These are phyloP conservation scores for Borostomias antarcticus DNA, from an alignment of 2,797 vertebrate species.

Conservation along the genomic window DNA sequence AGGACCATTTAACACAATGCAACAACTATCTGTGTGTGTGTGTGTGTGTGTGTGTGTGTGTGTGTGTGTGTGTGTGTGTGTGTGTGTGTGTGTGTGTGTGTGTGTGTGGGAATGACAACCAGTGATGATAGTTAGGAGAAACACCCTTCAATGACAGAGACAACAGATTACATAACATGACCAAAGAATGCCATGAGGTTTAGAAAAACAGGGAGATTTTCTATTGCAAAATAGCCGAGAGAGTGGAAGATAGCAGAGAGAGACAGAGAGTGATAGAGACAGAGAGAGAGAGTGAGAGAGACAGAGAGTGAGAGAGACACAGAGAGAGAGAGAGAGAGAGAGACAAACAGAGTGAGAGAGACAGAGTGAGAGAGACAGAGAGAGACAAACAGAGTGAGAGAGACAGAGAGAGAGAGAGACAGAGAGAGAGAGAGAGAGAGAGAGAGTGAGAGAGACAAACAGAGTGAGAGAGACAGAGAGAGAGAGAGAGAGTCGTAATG, in stretches of 20 bases:
- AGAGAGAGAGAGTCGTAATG: background rate
- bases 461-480: background rate
- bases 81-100: conserved; percentile 25
- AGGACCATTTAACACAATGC: conserved; percentile 38
- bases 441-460: background rate
- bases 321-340: background rate
- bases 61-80: conserved; percentile 13
- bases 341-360: background rate
- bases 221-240: too few relatives aligned
- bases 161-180: background rate
- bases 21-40: conserved; percentile 41
- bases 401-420: background rate
- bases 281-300: background rate
- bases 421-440: background rate
- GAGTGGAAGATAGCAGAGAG: conserved; percentile 21
- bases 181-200: too few relatives aligned
- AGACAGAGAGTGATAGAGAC: conserved; percentile 23
- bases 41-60: conserved; percentile 21
- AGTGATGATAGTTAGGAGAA: too few relatives aligned
- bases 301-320: background rate
- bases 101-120: background rate
- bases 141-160: too few relatives aligned
- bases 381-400: background rate
- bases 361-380: conserved; percentile 11
- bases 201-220: background rate